Evolutionary conservation across 2,797 vertebrate species (phyloP).

Genomic region (Coregonus sp.): DNA sequence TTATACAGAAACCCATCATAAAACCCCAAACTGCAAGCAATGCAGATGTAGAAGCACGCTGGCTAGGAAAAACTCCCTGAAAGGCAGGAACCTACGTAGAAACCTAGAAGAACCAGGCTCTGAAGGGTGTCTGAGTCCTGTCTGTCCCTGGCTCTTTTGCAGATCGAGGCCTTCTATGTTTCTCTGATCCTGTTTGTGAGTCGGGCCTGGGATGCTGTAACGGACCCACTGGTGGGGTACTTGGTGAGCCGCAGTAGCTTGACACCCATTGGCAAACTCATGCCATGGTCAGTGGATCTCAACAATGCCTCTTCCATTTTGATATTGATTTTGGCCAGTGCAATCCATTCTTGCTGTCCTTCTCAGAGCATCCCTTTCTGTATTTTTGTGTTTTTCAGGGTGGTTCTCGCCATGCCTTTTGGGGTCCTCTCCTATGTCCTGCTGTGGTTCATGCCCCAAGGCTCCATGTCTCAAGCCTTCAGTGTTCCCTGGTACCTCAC

Average conservation of each 20-base stretch:
- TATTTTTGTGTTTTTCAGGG: constrained; percentile 53
- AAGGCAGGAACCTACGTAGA: too few species aligned
- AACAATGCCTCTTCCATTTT: background rate
- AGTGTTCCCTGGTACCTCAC: constrained; percentile 74
- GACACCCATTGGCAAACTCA: constrained; percentile 69
- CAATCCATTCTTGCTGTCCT: background rate
- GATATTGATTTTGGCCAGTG: background rate
- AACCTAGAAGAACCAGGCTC: too few species aligned
- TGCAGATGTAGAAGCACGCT: too few species aligned
- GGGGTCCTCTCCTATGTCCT: constrained; percentile 68
- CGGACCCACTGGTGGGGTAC: constrained; percentile 37
- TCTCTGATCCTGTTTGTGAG: constrained; percentile 65
- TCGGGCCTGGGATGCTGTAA: too few species aligned
- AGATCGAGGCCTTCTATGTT: constrained; percentile 72
- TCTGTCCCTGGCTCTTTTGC: constrained; percentile 11
- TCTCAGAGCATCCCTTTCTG: constrained; percentile 1
- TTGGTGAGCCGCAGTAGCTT: constrained; percentile 73
- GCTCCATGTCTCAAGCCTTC: constrained; percentile 39
- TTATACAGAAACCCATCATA: too few species aligned
- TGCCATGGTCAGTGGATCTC: constrained; percentile 65
- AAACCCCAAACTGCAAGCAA: too few species aligned
- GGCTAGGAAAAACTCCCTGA: too few species aligned
- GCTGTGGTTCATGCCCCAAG: constrained; percentile 64
- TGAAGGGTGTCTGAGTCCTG: background rate
- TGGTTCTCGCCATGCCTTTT: constrained; percentile 69